These are phyloP conservation scores for Hydractinia echinata DNA, from an alignment of 30 jellyfish, hydroid and myxozoan genomes.

Conservation along the genomic window DNA sequence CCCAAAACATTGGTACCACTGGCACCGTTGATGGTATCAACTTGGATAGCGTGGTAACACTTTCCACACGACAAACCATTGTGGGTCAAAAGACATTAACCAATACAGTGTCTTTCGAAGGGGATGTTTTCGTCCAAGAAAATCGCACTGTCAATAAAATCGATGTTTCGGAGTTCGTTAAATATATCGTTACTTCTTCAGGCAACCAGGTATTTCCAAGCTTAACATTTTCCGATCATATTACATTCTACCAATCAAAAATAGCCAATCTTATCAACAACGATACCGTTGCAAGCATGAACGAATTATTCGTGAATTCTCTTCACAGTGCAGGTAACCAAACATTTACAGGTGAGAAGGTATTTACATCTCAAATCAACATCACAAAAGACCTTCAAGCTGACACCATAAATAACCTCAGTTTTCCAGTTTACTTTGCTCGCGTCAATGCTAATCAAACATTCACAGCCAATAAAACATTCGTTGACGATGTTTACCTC, in stretches of 20 bases:
- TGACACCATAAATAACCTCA: slow-evolving; percentile 32
- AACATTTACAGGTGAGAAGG: slow-evolving; percentile 28
- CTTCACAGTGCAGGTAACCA: slow-evolving; percentile 43
- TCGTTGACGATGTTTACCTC: slow-evolving; percentile 25
- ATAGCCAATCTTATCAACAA: slow-evolving; percentile 18
- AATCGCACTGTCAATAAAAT: slow-evolving; percentile 34
- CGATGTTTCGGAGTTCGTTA: slow-evolving; percentile 48
- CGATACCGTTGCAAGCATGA: background rate
- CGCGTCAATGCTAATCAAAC: slow-evolving; percentile 27
- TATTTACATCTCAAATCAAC: background rate
- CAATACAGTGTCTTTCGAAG: background rate
- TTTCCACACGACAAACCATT: slow-evolving; percentile 31
- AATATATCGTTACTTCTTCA: slow-evolving; percentile 1
- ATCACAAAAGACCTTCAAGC: slow-evolving; percentile 5
- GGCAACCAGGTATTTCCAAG: slow-evolving; percentile 36
- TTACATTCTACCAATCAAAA: background rate
- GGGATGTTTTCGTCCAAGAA: slow-evolving; percentile 21
- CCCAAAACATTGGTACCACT: background rate
- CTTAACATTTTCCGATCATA: background rate
- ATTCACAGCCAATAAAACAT: background rate
- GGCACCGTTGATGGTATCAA: slow-evolving; percentile 52
- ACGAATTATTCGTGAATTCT: slow-evolving; percentile 28
- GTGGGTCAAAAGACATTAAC: slow-evolving; percentile 28
- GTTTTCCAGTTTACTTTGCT: slow-evolving; percentile 34
- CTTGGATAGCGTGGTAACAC: slow-evolving; percentile 23